Conservation (phyloP, 2,797 vertebrate genomes). For the Allobates femoralis region DNA sequence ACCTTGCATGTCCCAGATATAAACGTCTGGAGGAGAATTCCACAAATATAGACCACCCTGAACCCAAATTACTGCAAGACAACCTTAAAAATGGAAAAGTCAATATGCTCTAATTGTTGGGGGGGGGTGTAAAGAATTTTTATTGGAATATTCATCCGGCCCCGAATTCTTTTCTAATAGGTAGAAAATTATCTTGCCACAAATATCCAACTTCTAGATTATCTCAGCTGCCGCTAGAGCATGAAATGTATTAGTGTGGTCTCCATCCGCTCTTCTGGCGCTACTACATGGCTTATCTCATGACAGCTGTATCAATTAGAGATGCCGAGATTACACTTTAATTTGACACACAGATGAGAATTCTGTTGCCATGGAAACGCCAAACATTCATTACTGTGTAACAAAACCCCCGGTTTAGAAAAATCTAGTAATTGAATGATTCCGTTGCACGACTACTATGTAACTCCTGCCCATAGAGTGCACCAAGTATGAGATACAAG, state of each 20-base stretch:
- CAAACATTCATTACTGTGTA: slow-evolving; percentile 40
- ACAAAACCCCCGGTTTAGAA: slow-evolving; percentile 10
- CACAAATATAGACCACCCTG: not conserved
- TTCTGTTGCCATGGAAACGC: slow-evolving; percentile 37
- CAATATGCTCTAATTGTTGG: not conserved
- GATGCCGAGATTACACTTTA: slow-evolving; percentile 41
- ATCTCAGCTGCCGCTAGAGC: slow-evolving; percentile 66
- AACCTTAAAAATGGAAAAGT: not conserved
- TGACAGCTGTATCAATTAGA: slow-evolving; percentile 63
- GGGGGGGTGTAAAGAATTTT: not conserved
- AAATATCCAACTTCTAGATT: slow-evolving; percentile 65
- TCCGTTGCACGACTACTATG: not conserved
- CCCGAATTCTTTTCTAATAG: slow-evolving; percentile 17
- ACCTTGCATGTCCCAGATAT: not conserved
- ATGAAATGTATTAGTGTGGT: slow-evolving; percentile 66
- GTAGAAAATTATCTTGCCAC: slow-evolving; percentile 61
- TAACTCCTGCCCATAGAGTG: not conserved
- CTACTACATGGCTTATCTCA: slow-evolving; percentile 60
- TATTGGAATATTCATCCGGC: not conserved
- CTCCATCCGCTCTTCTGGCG: slow-evolving; percentile 58
- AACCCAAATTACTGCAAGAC: not conserved
- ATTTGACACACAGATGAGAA: slow-evolving; percentile 32
- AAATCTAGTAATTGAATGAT: not conserved
- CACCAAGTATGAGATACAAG: not conserved
- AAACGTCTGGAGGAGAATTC: not conserved